Evolutionary conservation across 2,113 vertebrate genomes (phyloP).

Genomic region (Passer montanus): DNA sequence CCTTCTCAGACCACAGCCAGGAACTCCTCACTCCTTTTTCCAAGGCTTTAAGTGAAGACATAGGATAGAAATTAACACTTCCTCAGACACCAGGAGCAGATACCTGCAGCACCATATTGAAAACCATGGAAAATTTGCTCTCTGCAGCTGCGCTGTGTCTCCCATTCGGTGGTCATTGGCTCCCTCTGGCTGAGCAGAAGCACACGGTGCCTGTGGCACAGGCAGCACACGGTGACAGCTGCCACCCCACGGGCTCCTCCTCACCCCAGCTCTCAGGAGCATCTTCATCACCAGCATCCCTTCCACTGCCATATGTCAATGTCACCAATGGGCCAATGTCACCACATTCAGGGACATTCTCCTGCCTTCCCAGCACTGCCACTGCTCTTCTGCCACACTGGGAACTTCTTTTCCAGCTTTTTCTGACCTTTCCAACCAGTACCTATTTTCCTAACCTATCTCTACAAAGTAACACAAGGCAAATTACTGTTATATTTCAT

Average conservation of each 20-base stretch:
- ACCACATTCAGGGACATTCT: not conserved
- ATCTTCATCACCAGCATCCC: not conserved
- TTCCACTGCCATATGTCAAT: not conserved
- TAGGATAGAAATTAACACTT: not conserved
- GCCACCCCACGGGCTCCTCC: not conserved
- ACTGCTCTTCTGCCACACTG: not conserved
- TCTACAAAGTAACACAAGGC: not conserved
- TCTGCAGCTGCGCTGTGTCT: not conserved
- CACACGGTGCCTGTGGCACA: rapidly evolving
- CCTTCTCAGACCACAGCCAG: not conserved
- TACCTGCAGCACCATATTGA: not conserved
- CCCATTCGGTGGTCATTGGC: rapidly evolving
- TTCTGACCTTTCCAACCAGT: not conserved
- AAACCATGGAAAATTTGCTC: not conserved
- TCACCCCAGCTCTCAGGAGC: not conserved
- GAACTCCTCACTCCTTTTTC: not conserved
- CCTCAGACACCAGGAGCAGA: not conserved
- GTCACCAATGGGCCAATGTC: not conserved
- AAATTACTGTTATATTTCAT: not conserved
- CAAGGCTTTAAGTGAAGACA: not conserved
- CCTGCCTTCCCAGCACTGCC: not conserved
- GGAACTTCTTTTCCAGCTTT: not conserved
- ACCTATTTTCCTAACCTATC: not conserved
- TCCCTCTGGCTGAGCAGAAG: not conserved
- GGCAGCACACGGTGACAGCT: too few relatives aligned